Base-by-base conservation (phyloP, 2,113 vertebrate species). In the Ciconia boyciana region DNA sequence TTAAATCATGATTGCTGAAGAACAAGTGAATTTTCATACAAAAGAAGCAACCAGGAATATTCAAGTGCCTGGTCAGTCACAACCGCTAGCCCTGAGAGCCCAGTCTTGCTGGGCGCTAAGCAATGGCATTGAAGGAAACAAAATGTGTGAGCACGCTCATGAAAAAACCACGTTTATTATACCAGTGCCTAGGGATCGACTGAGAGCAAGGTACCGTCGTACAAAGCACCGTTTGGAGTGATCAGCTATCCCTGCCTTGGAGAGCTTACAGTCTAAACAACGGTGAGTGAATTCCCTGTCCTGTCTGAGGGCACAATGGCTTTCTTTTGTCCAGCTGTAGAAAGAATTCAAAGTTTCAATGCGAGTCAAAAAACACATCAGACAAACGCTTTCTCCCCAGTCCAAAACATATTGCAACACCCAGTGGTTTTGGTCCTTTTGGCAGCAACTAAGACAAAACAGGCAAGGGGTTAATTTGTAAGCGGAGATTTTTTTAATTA, bases 401-500 rank as follows among this genome's bases (percentile, higher is more conserved):
- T 36, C 54, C 66, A 69, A 61, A 77, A 11, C 25, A 2, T 6
- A 24, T 16, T 5, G 11, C 52, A 68, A 9, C 29, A 62, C 13
- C 19, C 32, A 14, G 44, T 3, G 34, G 6, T 34, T 86, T 57
- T 28, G 46, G 52, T 57, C 43, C 72, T 54, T 46, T 17, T 36
- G 51, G 46, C 34, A 87, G 43, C 61, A 46, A 60, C 26, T 25
- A 32, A 68, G 48, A 36, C 48, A 43, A n/a, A 32, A 8, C 36
- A 83, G 57, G 55, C 83, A 25, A 39, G 0, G 14, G 60, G 79
- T 71, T 91, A 32, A 55, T 60, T 52, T 55, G 69, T 65, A 75
- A 82, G 48, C 1, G 13, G 71, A 51, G 18, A 24, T 66, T 62
- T 87, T 95, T 98, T 98, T 97, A 98, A 98, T 98, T 97, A 97